Conservation (phyloP, 2,113 vertebrate species). For the Mugil cephalus region DNA sequence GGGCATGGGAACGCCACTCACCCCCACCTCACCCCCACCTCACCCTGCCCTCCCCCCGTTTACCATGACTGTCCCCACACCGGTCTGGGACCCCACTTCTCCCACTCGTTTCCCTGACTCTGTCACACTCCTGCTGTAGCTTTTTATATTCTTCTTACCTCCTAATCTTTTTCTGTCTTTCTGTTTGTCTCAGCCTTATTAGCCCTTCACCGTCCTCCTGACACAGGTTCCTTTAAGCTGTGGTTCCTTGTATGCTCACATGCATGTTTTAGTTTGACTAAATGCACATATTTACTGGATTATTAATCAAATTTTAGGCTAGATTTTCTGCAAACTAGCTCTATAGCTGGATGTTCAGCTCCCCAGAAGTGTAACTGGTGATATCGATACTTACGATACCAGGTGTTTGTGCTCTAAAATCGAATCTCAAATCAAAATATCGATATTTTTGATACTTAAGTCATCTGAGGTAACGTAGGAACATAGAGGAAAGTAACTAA, state of each 20-base stretch:
- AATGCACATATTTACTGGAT: too few relatives aligned
- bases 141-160: constrained; percentile 13
- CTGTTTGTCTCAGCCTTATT: not conserved
- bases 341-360: too few relatives aligned
- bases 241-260: not conserved
- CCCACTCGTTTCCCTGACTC: constrained; percentile 41
- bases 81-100: constrained; percentile 38
- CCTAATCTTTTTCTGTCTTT: not conserved
- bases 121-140: constrained; percentile 7
- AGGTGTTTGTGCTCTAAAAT: too few relatives aligned
- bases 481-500: too few relatives aligned
- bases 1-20: constrained; percentile 83
- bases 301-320: too few relatives aligned
- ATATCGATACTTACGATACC: too few relatives aligned
- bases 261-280: not conserved
- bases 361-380: too few relatives aligned
- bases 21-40: constrained; percentile 47
- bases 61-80: constrained; percentile 24
- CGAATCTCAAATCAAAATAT: too few relatives aligned
- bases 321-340: too few relatives aligned
- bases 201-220: not conserved
- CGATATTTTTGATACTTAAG: too few relatives aligned
- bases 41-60: not conserved
- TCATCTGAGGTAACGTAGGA: too few relatives aligned
- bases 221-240: not conserved